Base-by-base conservation (phyloP, 2,888 invertebrate genomes). In the Sminthurinus aureus region DNA sequence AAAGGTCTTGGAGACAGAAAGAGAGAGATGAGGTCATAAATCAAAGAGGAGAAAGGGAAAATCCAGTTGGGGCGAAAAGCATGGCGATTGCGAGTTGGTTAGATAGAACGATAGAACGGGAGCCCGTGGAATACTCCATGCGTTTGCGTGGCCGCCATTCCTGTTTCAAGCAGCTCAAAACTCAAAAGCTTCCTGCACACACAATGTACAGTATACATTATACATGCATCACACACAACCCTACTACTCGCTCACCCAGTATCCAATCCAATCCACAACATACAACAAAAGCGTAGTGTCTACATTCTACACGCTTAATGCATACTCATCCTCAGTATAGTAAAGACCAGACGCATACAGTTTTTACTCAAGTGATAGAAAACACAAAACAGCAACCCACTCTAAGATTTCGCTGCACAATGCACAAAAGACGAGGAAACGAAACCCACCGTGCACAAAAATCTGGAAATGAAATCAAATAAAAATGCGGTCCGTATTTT, bases 71-170 rank as follows among this genome's bases (percentile, higher is more conserved):
- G 73, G 78, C 81, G 83, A 82, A 83, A 81, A 82, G 79, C 80
- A 83, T 84, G 85, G 81, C 82, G 79, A 83, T 84, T 83, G 66
- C 52, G 50, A 51, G 15, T 50, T 15, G 18, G 18, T 18, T 13
- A 18, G 58, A 58, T 38, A 38, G 38, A 38, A 38, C 38, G 38
- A 38, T 51, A 81, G 83, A 84, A 85, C 74, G 81, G 78, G 85
- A 84, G 83, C 38, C 84, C 83, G 87, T 24, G 86, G 85, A 85
- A 87, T 38, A 38, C 38, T 38, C 38, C 38, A 38, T 38, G 38
- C 87, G 88, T 87, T 86, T 85, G 88, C 88, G 88, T 88, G 88
- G 88, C 88, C 87, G 88, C 88, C 88, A 88, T 88, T 86, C 77
- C 78, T 82, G 38, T 38, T 38, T 38, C 38, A 38, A 38, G 6